phyloP scores from a whole-genome alignment of 2,113 vertebrate species.

The Hirundichthys speculiger region DNA sequence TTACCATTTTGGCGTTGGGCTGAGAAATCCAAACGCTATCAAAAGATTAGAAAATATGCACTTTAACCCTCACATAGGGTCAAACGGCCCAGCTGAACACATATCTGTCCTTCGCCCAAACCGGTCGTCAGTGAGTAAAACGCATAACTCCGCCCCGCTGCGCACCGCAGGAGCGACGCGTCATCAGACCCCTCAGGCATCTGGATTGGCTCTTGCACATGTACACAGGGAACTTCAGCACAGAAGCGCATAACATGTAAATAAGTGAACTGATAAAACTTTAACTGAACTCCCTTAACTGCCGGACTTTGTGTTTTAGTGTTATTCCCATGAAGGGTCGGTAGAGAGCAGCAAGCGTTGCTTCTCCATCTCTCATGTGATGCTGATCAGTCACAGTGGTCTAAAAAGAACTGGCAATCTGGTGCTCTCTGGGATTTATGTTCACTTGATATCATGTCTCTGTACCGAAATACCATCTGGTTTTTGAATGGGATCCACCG shows the following conservation, averaged over 20 bases:
- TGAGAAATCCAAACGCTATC: not conserved
- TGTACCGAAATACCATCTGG: slow-evolving; percentile 77
- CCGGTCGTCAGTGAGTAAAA: slow-evolving; percentile 28
- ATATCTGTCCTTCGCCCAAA: slow-evolving; percentile 48
- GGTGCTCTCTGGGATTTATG: slow-evolving; percentile 3
- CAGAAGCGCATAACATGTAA: slow-evolving; percentile 10
- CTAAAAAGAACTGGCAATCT: slow-evolving; percentile 1
- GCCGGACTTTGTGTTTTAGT: not conserved
- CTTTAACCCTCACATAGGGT: slow-evolving; percentile 58
- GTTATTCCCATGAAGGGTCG: slow-evolving; percentile 22
- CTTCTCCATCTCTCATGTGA: slow-evolving; percentile 30
- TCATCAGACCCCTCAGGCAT: slow-evolving; percentile 16
- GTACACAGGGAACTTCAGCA: not conserved
- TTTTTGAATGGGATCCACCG: slow-evolving; percentile 80
- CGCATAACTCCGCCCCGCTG: slow-evolving; percentile 62
- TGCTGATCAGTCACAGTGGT: slow-evolving; percentile 32
- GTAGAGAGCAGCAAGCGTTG: slow-evolving; percentile 48
- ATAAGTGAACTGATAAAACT: slow-evolving; percentile 26
- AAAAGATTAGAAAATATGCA: not conserved
- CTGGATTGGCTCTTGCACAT: slow-evolving; percentile 30
- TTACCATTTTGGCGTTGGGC: slow-evolving; percentile 64
- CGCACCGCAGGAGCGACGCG: slow-evolving; percentile 15
- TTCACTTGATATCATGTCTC: slow-evolving; percentile 67
- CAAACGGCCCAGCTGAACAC: slow-evolving; percentile 27
- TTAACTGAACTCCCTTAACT: not conserved